phyloP scores from a whole-genome alignment of 2,888 invertebrate genomes.

The Dolomedes plantarius region DNA sequence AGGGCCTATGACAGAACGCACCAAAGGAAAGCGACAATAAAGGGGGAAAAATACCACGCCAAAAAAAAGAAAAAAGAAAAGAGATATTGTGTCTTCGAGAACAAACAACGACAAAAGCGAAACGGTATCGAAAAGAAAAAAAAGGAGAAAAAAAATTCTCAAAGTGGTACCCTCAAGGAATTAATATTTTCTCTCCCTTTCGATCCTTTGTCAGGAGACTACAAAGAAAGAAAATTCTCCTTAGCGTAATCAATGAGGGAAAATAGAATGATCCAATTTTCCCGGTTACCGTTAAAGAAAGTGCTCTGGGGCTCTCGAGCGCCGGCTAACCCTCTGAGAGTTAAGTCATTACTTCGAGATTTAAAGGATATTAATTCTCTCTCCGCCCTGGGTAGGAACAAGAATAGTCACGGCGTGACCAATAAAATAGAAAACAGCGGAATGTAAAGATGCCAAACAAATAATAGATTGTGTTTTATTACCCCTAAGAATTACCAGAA shows the following conservation, averaged over 20 bases:
- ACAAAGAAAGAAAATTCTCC: background rate
- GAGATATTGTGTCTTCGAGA: background rate
- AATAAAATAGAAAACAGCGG: too few species aligned
- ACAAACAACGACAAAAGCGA: background rate
- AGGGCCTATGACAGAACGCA: too few species aligned
- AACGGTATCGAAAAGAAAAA: too few species aligned
- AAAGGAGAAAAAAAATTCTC: background rate
- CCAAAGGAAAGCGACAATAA: background rate
- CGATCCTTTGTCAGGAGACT: background rate
- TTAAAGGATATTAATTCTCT: too few species aligned
- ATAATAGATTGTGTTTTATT: too few species aligned
- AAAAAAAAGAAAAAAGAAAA: background rate
- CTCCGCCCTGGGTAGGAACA: too few species aligned
- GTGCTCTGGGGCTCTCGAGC: background rate
- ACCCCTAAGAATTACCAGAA: too few species aligned
- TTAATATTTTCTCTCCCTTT: background rate
- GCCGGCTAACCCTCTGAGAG: too few species aligned
- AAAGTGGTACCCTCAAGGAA: background rate
- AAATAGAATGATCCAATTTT: slow-evolving; percentile 44
- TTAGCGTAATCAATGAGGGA: slow-evolving; percentile 37
- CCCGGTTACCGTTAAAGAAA: background rate
- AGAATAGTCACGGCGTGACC: too few species aligned
- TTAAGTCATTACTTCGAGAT: too few species aligned
- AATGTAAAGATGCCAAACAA: too few species aligned
- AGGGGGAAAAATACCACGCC: too few species aligned